Evolutionary conservation across 2,888 invertebrate genomes (phyloP).

Genomic region (Microchrysa polita): DNA sequence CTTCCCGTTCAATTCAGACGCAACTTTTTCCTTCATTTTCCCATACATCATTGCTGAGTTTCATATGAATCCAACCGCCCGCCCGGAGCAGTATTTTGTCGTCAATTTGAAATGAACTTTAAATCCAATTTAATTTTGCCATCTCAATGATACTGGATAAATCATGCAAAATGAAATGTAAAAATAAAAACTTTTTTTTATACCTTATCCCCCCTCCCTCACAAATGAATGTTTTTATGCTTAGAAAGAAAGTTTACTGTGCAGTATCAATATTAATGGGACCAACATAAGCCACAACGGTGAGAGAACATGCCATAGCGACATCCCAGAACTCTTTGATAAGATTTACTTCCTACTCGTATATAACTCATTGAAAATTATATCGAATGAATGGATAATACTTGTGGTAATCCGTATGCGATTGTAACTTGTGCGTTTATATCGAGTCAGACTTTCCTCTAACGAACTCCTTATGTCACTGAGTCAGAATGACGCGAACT

Average conservation of each 20-base stretch:
- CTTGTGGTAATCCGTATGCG: conserved; percentile 8
- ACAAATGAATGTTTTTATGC: too few relatives aligned
- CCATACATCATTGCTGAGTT: too few relatives aligned
- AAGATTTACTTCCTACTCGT: not conserved
- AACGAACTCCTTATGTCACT: not conserved
- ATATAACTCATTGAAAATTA: conserved; percentile 21
- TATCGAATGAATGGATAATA: conserved; percentile 17
- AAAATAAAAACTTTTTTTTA: too few relatives aligned
- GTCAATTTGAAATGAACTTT: not conserved
- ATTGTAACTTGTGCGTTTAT: not conserved
- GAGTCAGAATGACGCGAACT: not conserved
- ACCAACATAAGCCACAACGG: too few relatives aligned
- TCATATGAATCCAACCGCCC: too few relatives aligned
- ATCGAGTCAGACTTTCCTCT: not conserved
- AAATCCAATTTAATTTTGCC: conserved; percentile 14
- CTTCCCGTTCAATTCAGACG: too few relatives aligned
- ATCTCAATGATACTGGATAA: not conserved
- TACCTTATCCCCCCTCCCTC: too few relatives aligned
- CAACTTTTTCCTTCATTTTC: too few relatives aligned
- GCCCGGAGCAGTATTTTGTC: not conserved
- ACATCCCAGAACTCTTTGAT: not conserved
- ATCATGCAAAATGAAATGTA: conserved; percentile 4
- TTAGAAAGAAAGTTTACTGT: not conserved
- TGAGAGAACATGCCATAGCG: not conserved
- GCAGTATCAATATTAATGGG: too few relatives aligned